These are phyloP conservation scores for Hyla sarda DNA, from an alignment of 2,113 vertebrate species.

Conservation along the genomic window DNA sequence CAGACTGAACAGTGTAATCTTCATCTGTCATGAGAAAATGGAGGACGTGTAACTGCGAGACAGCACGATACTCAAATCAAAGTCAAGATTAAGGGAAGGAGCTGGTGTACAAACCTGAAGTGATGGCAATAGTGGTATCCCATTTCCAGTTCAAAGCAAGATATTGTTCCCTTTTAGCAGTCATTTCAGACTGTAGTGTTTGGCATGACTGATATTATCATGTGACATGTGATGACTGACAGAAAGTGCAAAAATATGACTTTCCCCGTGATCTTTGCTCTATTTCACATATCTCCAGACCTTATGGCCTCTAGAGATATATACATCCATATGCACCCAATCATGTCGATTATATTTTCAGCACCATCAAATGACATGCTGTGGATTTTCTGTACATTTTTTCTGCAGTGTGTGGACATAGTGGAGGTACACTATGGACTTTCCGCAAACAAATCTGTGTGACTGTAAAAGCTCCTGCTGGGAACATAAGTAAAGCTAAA, in stretches of 20 bases:
- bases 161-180: not conserved
- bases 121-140: not conserved
- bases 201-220: too few relatives aligned
- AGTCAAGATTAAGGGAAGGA: too few relatives aligned
- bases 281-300: not conserved
- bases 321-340: too few relatives aligned
- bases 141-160: not conserved
- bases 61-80: not conserved
- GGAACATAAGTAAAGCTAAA: too few relatives aligned
- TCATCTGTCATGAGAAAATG: conserved; percentile 40
- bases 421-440: too few relatives aligned
- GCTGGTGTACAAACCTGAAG: not conserved
- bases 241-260: not conserved
- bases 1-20: conserved; percentile 44
- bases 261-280: not conserved
- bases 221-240: not conserved
- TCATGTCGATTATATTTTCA: too few relatives aligned
- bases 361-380: too few relatives aligned
- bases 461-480: too few relatives aligned
- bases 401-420: too few relatives aligned
- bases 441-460: too few relatives aligned
- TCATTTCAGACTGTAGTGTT: not conserved
- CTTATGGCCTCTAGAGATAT: not conserved
- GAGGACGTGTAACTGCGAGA: not conserved
- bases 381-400: too few relatives aligned